These are phyloP conservation scores for Muntiacus reevesi DNA, from an alignment of 2,113 vertebrate species.

Conservation along the genomic window DNA sequence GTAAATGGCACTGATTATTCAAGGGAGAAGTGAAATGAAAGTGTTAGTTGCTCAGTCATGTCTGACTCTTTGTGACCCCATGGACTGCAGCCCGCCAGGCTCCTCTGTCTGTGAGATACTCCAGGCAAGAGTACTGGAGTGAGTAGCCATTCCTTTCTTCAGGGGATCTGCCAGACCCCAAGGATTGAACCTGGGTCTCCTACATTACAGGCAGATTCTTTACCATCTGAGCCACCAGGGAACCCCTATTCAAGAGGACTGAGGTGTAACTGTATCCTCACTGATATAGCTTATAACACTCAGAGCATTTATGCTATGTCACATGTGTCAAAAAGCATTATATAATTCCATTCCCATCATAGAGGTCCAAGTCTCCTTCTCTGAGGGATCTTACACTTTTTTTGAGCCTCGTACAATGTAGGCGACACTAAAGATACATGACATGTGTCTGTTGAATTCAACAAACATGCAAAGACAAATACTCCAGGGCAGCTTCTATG, in stretches of 20 bases:
- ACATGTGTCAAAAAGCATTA: fast-evolving
- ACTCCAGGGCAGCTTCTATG: neutral
- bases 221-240: neutral
- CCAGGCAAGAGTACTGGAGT: neutral
- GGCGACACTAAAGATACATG: too few relatives aligned
- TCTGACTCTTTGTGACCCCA: neutral
- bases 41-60: neutral
- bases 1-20: neutral
- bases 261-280: neutral
- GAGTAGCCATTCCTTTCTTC: neutral
- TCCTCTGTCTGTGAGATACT: neutral
- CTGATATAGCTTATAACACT: neutral
- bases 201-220: neutral
- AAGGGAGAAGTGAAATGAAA: neutral
- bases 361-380: neutral
- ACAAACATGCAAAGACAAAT: fast-evolving
- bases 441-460: neutral
- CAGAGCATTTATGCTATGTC: neutral
- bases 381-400: neutral
- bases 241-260: neutral
- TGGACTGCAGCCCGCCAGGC: neutral
- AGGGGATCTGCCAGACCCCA: neutral
- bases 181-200: neutral
- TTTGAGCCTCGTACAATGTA: neutral
- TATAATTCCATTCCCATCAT: fast-evolving